These are phyloP conservation scores for Campylorhamphus procurvoides DNA, from an alignment of 2,113 vertebrate genomes.

Conservation along the genomic window DNA sequence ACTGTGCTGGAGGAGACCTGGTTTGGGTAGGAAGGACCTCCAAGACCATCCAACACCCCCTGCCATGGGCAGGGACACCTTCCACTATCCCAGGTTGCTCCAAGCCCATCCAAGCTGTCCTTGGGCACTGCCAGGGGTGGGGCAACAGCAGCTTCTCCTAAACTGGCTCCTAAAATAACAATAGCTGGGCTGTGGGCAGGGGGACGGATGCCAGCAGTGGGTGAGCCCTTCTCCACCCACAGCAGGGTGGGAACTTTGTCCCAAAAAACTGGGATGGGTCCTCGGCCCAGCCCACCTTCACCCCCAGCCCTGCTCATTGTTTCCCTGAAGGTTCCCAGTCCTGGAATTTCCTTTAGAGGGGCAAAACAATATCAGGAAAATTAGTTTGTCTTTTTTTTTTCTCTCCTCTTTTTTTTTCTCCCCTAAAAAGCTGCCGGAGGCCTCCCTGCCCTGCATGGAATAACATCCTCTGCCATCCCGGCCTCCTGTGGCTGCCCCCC, in stretches of 20 bases:
- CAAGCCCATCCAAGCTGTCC: neutral
- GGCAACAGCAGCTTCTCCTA: neutral
- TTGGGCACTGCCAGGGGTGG: neutral
- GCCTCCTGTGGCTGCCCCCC: neutral
- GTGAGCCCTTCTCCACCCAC: neutral
- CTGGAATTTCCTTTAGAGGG: conserved; percentile 23
- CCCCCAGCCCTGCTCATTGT: neutral
- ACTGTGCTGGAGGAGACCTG: neutral
- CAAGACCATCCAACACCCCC: no score
- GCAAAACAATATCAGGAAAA: conserved; percentile 27
- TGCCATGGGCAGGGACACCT: neutral
- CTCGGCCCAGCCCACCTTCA: neutral
- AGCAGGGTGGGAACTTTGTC: neutral
- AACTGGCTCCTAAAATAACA: neutral
- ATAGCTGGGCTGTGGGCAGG: neutral
- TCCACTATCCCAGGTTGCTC: neutral
- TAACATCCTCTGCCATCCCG: neutral
- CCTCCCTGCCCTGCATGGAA: neutral
- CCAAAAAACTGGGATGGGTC: neutral
- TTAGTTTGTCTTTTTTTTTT: neutral
- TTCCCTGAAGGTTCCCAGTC: neutral
- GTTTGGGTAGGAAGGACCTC: neutral
- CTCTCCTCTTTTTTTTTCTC: neutral
- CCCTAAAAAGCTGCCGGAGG: neutral
- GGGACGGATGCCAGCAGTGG: neutral